Percentiles rank a stretch among this genome's conserved stretches.
Evolutionary conservation across 2,888 invertebrate species (phyloP).

Genomic region (Neocrepidodera transversa): DNA sequence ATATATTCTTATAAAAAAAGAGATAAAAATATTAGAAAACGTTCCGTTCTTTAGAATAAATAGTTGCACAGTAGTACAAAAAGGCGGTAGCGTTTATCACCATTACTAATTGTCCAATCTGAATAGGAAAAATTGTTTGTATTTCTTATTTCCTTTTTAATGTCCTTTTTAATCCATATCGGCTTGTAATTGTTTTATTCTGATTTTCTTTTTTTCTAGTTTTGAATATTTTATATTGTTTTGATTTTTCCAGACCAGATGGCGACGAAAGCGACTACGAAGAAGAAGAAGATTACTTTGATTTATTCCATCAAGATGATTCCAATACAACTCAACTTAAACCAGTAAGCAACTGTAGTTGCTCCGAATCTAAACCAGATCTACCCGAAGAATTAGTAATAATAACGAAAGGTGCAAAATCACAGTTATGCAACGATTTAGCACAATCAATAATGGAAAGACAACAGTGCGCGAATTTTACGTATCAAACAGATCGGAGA

Average conservation of each 20-base stretch:
- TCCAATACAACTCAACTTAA: not conserved
- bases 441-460: conserved; percentile 38
- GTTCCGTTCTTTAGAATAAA: too few relatives aligned
- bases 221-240: too few relatives aligned
- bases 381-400: not conserved
- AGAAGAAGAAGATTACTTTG: not conserved
- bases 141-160: too few relatives aligned
- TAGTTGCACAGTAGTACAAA: too few relatives aligned
- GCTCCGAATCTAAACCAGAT: not conserved
- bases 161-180: too few relatives aligned
- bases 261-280: conserved; percentile 27
- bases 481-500: conserved; percentile 23
- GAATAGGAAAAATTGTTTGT: too few relatives aligned
- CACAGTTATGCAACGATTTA: conserved; percentile 37
- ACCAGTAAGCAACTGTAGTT: not conserved
- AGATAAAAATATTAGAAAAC: too few relatives aligned
- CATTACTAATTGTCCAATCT: too few relatives aligned
- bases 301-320: not conserved
- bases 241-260: conserved; percentile 28
- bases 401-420: conserved; percentile 2
- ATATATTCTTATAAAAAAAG: too few relatives aligned
- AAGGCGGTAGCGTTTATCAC: too few relatives aligned
- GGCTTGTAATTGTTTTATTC: too few relatives aligned
- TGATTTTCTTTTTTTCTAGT: too few relatives aligned
- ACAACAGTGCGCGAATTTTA: conserved; percentile 38